Evolutionary conservation across 2,888 invertebrate genomes (phyloP), one percentile per base, ranked within the genome.

Genomic region (Lymantria monacha): DNA sequence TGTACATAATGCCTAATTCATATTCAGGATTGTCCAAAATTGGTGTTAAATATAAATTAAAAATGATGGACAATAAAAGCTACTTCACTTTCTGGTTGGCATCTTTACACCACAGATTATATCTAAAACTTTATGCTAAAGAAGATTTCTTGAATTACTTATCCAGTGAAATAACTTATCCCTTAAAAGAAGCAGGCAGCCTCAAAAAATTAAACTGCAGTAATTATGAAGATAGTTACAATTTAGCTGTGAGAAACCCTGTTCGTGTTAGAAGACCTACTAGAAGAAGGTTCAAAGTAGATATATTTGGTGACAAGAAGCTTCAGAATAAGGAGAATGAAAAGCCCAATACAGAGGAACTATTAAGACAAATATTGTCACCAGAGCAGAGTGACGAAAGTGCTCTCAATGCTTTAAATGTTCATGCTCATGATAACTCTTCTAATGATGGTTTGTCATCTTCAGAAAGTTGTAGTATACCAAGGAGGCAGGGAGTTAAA

Each of bases 101-200:
- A 9, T 95, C 95, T n/a, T 81, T 95, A 43, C 96, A 96, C 76
- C 95, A 96, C 75, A 94, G 95, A 75, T 93, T 96, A 78, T 96
- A 95, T 83, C 88, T 95, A 68, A 94, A 95, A 71, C 82, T 95
- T 46, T 93, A 95, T 74, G 94, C 94, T 41, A 95, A 95, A 75
- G 93, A 94, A 57, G 94, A 94, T 55, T 95, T 95, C 49, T 87
- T 94, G 38, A 93, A 93, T 74, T 92, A 92, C 62, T 85, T 95
- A 71, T 93, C 94, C 42, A 92, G 92, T 76, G 93, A 94, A 73
- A 85, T 93, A 55, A 92, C 92, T 60, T 90, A 92, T 57, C 93
- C 93, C 9, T 59, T 92, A 38, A 92, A 91, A 72, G 92, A 91
- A 72, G 71, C 76, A 64, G 74, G 63, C 22, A 77, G 74, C 57